These are phyloP conservation scores for Crenichthys baileyi DNA, from an alignment of 2,797 vertebrate species.

Conservation along the genomic window DNA sequence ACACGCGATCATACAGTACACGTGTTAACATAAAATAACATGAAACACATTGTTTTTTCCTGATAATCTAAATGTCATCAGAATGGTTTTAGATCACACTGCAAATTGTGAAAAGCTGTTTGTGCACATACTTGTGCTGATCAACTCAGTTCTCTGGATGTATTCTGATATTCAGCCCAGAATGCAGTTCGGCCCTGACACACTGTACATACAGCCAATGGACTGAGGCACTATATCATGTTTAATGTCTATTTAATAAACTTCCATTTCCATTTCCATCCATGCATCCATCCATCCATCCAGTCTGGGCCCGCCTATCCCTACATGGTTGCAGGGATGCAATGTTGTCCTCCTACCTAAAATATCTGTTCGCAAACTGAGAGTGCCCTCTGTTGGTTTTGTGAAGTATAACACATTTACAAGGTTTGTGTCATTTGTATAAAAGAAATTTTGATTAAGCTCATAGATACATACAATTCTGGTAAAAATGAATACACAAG, in stretches of 20 bases:
- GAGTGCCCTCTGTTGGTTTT: neutral
- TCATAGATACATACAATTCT: neutral
- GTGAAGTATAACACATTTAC: neutral
- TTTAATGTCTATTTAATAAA: neutral
- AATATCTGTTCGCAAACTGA: neutral
- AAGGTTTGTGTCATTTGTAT: neutral
- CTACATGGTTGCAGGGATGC: neutral
- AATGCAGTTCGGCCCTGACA: no score
- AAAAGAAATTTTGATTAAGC: neutral
- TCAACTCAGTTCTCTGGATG: neutral
- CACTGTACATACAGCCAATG: neutral
- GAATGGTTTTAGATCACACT: no score
- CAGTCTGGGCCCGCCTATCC: neutral
- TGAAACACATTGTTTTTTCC: neutral
- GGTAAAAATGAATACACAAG: neutral
- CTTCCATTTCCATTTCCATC: neutral
- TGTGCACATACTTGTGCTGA: neutral
- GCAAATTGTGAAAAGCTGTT: neutral
- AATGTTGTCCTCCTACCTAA: neutral
- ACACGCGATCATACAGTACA: slow-evolving; percentile 4
- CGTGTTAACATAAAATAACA: neutral
- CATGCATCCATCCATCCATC: neutral
- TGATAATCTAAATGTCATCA: no score
- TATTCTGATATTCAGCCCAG: neutral
- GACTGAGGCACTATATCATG: neutral